A percentile compares a stretch with the other conserved stretches of the same genome.
These are phyloP conservation scores for Pteronura brasiliensis DNA, from an alignment of 2,113 vertebrate genomes.

Conservation along the genomic window DNA sequence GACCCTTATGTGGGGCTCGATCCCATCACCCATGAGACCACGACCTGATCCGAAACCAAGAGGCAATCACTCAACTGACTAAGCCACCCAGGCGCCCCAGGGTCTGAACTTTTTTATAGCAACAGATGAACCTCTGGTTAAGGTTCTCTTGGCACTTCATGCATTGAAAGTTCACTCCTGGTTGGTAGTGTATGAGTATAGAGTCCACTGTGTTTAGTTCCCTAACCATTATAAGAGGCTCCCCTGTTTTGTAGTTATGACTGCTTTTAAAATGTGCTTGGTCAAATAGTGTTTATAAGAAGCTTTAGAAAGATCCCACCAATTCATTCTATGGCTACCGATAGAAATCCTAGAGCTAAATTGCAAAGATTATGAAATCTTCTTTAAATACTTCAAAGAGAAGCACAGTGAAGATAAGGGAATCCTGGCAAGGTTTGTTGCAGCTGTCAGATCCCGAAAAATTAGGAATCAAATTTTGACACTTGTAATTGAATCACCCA, in stretches of 20 bases:
- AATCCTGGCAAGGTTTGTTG: conserved; percentile 78
- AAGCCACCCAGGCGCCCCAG: not conserved
- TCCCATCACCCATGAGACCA: not conserved
- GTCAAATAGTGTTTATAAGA: conserved; percentile 46
- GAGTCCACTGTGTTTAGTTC: conserved; percentile 42
- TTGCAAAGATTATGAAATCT: conserved; percentile 72
- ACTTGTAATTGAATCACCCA: conserved; percentile 81
- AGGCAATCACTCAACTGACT: not conserved
- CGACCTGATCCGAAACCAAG: not conserved
- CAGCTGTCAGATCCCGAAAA: conserved; percentile 83
- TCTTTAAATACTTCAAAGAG: conserved; percentile 77
- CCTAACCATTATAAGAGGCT: not conserved
- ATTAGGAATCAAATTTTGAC: conserved; percentile 81
- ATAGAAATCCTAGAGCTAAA: conserved; percentile 68
- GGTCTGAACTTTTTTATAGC: conserved; percentile 27
- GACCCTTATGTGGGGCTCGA: not conserved
- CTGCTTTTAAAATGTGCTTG: conserved; percentile 56
- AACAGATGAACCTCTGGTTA: conserved; percentile 24
- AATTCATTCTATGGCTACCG: conserved; percentile 56
- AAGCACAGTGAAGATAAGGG: conserved; percentile 69
- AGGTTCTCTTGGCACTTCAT: conserved; percentile 52
- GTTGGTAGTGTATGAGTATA: conserved; percentile 36
- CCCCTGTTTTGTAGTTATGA: conserved; percentile 28
- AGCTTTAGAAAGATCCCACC: conserved; percentile 60
- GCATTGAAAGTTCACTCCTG: conserved; percentile 64